phyloP scores from a whole-genome alignment of 2,888 invertebrate genomes.

The Gymnocheta viridis region DNA sequence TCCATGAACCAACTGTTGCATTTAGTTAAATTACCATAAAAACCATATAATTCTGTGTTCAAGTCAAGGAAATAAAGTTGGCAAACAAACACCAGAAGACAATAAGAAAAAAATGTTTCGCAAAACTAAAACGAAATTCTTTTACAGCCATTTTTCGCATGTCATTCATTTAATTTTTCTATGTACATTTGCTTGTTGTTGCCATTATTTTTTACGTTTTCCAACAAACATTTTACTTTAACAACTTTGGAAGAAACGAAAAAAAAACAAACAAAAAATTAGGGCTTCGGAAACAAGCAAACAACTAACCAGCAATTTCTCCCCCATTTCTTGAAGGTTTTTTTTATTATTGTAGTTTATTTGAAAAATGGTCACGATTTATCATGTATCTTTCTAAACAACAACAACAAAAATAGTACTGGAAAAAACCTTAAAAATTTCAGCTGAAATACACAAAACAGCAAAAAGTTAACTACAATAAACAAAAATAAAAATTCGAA shows the following conservation, averaged over 20 bases:
- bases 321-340: conserved; percentile 42
- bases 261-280: conserved; percentile 55
- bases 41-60: conserved; percentile 46
- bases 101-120: not conserved
- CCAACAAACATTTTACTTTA: conserved; percentile 15
- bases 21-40: conserved; percentile 46
- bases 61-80: conserved; percentile 47
- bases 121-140: conserved; percentile 45
- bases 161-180: conserved; percentile 63
- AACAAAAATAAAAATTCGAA: not conserved
- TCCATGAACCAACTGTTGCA: conserved; percentile 2
- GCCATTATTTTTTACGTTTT: conserved; percentile 4
- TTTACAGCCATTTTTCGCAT: conserved; percentile 59
- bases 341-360: conserved; percentile 22
- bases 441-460: not conserved
- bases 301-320: conserved; percentile 45
- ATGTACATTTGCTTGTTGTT: conserved; percentile 23
- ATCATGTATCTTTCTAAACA: conserved; percentile 55
- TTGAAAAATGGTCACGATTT: conserved; percentile 67
- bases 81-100: conserved; percentile 1
- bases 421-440: conserved; percentile 8
- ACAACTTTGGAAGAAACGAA: conserved; percentile 3
- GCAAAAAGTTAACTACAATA: not conserved
- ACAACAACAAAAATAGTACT: conserved; percentile 8
- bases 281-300: conserved; percentile 42